Evolutionary conservation across 2,113 vertebrate genomes (phyloP), one percentile per base, ranked within the genome.

Genomic region (Recurvirostra avosetta): DNA sequence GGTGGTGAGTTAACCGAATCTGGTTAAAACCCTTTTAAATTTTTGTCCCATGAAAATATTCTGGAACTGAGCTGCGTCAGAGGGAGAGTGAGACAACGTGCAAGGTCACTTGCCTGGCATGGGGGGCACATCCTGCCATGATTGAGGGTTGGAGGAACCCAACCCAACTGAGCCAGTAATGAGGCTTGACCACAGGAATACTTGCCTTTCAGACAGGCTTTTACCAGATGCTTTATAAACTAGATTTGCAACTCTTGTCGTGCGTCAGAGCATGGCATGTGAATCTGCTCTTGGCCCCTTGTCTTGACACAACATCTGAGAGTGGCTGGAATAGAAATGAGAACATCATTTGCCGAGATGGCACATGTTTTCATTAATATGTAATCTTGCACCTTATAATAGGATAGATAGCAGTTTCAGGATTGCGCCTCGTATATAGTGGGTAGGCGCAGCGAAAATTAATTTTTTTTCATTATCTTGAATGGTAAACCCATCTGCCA

Each of bases 401-500:
- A 15, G 97, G 96, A 52, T 78, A 85, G 92, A 97, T 82, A 56
- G 94, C 92, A n/a, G 79, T 93, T 92, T 96, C 88, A 85, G 98
- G 88, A 45, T 73, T 97, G 88, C 97, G 94, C 77, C 96, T 94
- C 75, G 75, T 97, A 52, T 97, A 92, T 94, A 97, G 83, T 4
- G 95, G 76, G 53, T 96, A 97, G 77, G 92, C 47, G 3, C 97
- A 95, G 3, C 55, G 92, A 58, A 98, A 98, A 89, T 97, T 96
- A 92, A 96, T 96, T 77, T 95, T 96, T 97, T 94, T 76, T 96
- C 97, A 70, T 94, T 50, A 74, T 98, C 96, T 55, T 96, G 96
- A 85, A 97, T 86, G 92, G 97, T 97, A 88, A 97, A 87, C 72
- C 93, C 93, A 30, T 97, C 95, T 78, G 96, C 91, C 92, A 98